These are phyloP conservation scores for Elysia crispata DNA, from an alignment of 2,888 invertebrate genomes.

Conservation along the genomic window DNA sequence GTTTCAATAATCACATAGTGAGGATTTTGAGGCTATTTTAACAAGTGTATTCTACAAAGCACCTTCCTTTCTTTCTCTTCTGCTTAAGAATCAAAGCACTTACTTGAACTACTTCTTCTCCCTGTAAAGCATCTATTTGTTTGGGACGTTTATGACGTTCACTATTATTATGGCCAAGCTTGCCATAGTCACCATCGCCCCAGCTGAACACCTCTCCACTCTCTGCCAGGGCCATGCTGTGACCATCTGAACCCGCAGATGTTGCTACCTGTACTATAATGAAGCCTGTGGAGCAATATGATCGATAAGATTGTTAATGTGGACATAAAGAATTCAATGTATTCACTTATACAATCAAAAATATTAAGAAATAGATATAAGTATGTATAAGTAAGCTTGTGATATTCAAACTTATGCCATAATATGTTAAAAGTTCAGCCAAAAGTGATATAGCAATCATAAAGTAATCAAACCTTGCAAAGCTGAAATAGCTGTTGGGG, in stretches of 20 bases:
- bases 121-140: conserved; percentile 82
- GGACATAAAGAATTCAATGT: too few species aligned
- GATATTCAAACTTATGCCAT: too few species aligned
- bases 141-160: conserved; percentile 82
- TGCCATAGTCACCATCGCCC: conserved; percentile 84
- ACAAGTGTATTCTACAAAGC: too few species aligned
- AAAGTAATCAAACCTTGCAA: conserved; percentile 78
- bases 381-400: too few species aligned
- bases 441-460: neutral
- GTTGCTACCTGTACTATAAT: conserved; percentile 83
- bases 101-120: conserved; percentile 82
- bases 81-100: neutral
- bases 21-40: too few species aligned
- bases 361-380: too few species aligned
- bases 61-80: too few species aligned
- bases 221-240: conserved; percentile 83
- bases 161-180: conserved; percentile 83
- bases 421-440: too few species aligned
- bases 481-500: conserved; percentile 81
- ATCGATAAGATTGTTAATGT: too few species aligned
- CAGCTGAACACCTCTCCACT: conserved; percentile 84
- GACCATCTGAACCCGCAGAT: conserved; percentile 83
- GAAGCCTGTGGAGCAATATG: conserved; percentile 78
- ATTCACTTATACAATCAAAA: too few species aligned
- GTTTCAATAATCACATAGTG: too few species aligned